These are phyloP conservation scores for Cromileptes altivelis DNA, from an alignment of 2,113 vertebrate genomes.

Conservation along the genomic window DNA sequence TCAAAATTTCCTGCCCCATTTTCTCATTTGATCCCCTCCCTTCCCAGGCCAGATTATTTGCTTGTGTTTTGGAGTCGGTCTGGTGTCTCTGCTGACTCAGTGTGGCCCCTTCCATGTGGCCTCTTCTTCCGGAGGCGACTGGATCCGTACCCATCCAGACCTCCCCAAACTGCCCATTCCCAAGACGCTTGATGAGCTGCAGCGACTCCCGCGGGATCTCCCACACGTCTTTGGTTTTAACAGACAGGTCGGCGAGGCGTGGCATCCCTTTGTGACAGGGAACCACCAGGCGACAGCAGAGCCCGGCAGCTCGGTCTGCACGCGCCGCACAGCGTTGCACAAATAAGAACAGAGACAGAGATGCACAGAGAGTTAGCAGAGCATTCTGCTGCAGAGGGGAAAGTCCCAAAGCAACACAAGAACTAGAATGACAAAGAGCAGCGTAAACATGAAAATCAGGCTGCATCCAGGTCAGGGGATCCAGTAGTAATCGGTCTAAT, in stretches of 20 bases:
- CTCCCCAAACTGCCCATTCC: slow-evolving; percentile 99
- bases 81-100: slow-evolving; percentile 38
- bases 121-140: slow-evolving; percentile 71
- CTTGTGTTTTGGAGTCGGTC: slow-evolving; percentile 22
- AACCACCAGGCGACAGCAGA: slow-evolving; percentile 97
- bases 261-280: slow-evolving; percentile 99
- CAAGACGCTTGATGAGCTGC: slow-evolving; percentile 98
- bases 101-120: slow-evolving; percentile 83
- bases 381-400: slow-evolving; percentile 5
- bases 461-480: slow-evolving; percentile 27
- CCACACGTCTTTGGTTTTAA: slow-evolving; percentile 99
- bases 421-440: not conserved
- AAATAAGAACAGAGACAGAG: slow-evolving; percentile 40
- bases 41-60: slow-evolving; percentile 14
- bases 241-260: slow-evolving; percentile 96
- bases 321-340: slow-evolving; percentile 46
- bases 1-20: slow-evolving; percentile 17
- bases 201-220: slow-evolving; percentile 98
- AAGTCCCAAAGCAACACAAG: not conserved
- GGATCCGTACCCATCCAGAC: slow-evolving; percentile 98
- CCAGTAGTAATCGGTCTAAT: slow-evolving; percentile 22
- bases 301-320: slow-evolving; percentile 97
- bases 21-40: slow-evolving; percentile 31
- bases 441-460: not conserved
- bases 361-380: slow-evolving; percentile 45